Evolutionary conservation across 1,140 invertebrate species (phyloP).

Genomic region (Heliconius nattereri): DNA sequence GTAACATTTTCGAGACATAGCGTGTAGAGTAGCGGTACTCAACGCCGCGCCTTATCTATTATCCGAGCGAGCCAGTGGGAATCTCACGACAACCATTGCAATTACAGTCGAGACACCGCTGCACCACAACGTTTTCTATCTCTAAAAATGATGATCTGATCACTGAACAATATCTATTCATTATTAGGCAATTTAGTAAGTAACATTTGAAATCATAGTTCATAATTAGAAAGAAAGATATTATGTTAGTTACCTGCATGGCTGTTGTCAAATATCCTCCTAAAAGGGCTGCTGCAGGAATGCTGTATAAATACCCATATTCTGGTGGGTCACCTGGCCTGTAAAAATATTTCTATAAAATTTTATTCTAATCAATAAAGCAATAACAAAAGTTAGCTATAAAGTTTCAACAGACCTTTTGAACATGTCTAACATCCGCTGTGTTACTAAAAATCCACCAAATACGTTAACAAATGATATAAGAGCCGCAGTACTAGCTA

Average conservation of each 20-base stretch:
- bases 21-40: too few species aligned
- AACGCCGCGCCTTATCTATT: too few species aligned
- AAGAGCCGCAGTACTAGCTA: slow-evolving; percentile 91
- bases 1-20: too few species aligned
- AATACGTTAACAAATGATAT: slow-evolving; percentile 96
- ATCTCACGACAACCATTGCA: too few species aligned
- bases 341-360: slow-evolving; percentile 21
- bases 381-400: neutral
- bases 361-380: neutral
- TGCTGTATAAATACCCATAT: slow-evolving; percentile 90
- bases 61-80: too few species aligned
- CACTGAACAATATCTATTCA: too few species aligned
- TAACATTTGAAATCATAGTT: neutral
- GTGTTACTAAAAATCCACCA: slow-evolving; percentile 94
- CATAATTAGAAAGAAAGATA: neutral
- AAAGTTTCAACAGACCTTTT: slow-evolving; percentile 82
- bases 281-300: slow-evolving; percentile 89
- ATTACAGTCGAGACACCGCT: too few species aligned
- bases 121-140: too few species aligned
- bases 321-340: slow-evolving; percentile 91
- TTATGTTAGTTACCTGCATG: slow-evolving; percentile 70
- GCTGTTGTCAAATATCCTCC: slow-evolving; percentile 88
- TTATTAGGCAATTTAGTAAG: too few species aligned
- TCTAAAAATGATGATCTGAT: too few species aligned
- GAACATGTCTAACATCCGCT: slow-evolving; percentile 97